Evolutionary conservation across 1,140 invertebrate species (phyloP).

Genomic region (Eurytemora carolleeae): DNA sequence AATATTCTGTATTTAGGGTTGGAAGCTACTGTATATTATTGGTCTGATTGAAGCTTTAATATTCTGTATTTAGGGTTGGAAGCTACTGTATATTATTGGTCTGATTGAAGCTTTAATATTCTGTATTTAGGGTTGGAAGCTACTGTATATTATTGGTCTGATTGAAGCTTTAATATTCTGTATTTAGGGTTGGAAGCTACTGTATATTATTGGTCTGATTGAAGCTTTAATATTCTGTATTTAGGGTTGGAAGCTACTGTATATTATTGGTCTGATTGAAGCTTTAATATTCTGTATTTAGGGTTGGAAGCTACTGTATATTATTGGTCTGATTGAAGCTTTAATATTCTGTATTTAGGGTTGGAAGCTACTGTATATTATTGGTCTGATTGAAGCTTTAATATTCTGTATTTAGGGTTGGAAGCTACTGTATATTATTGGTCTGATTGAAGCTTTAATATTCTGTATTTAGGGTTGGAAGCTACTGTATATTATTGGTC

Average conservation of each 20-base stretch:
- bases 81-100: constrained; percentile 54
- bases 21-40: constrained; percentile 56
- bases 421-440: constrained; percentile 56
- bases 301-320: constrained; percentile 58
- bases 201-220: constrained; percentile 54
- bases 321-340: constrained; percentile 56
- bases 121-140: constrained; percentile 57
- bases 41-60: constrained; percentile 57
- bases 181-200: constrained; percentile 54
- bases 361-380: constrained; percentile 55
- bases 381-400: constrained; percentile 56
- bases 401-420: constrained; percentile 61
- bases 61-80: constrained; percentile 62
- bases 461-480: constrained; percentile 67
- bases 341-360: constrained; percentile 59
- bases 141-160: constrained; percentile 54
- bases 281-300: constrained; percentile 58
- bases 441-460: constrained; percentile 53
- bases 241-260: constrained; percentile 58
- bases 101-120: constrained; percentile 59
- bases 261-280: constrained; percentile 55
- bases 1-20: constrained; percentile 57
- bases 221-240: constrained; percentile 63
- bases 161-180: constrained; percentile 62
- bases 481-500: constrained; percentile 51